A percentile compares a stretch with the other conserved stretches of the same genome.
phyloP scores from a whole-genome alignment of 2,888 invertebrate species.

The Dendrolimus houi region DNA sequence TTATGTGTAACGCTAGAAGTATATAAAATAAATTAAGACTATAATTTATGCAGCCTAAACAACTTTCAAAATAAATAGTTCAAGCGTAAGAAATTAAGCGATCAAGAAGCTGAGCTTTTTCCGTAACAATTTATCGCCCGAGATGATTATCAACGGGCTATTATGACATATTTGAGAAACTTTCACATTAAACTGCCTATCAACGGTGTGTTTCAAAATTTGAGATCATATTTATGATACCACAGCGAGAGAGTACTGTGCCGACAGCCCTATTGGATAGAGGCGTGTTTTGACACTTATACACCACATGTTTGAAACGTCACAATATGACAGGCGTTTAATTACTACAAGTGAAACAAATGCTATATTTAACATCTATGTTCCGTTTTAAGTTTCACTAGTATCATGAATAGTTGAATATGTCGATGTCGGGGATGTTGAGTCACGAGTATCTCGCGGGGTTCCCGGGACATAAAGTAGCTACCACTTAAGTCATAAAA shows the following conservation, averaged over 20 bases:
- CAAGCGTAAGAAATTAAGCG: neutral
- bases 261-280: slow-evolving; percentile 1
- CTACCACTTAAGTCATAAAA: no score
- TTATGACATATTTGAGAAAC: slow-evolving; percentile 19
- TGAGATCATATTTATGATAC: slow-evolving; percentile 18
- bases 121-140: neutral
- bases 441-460: no score
- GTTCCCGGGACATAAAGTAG: no score
- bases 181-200: slow-evolving; percentile 11
- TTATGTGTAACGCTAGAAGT: neutral
- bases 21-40: neutral
- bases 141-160: slow-evolving; percentile 5
- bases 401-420: no score
- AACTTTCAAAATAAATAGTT: no score
- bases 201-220: slow-evolving; percentile 15
- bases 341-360: neutral
- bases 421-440: no score
- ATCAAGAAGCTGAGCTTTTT: neutral
- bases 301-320: neutral
- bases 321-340: neutral
- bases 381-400: neutral
- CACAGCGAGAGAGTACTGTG: slow-evolving; percentile 8
- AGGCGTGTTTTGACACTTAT: neutral
- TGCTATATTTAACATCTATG: neutral
- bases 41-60: neutral